A percentile compares a stretch with the other conserved stretches of the same genome.
Conservation (phyloP, 2,113 vertebrate genomes). For the Oxyruncus cristatus region DNA sequence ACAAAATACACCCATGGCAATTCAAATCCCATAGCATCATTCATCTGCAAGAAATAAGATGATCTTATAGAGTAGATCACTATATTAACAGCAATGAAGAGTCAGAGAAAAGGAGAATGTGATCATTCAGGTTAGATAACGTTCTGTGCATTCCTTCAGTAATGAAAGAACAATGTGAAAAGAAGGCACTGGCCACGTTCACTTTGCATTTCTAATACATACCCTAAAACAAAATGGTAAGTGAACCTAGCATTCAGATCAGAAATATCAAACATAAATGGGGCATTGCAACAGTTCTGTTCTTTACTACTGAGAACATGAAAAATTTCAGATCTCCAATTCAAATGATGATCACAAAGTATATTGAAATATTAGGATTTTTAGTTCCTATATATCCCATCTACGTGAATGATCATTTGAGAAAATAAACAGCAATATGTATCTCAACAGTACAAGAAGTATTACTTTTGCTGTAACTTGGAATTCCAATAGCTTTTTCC, state of each 20-base stretch:
- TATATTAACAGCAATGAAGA: conserved; percentile 64
- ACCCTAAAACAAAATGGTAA: background rate
- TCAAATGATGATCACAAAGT: background rate
- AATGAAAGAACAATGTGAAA: conserved; percentile 10
- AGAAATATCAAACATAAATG: background rate
- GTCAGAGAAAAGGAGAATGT: conserved; percentile 37
- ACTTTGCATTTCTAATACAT: background rate
- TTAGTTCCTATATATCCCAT: background rate
- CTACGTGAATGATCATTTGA: background rate
- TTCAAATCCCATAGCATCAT: conserved; percentile 99
- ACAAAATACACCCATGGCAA: conserved; percentile 99
- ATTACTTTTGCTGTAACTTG: background rate
- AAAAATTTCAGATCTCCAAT: background rate
- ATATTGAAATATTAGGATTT: background rate
- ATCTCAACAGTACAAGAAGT: background rate
- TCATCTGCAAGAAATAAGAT: conserved; percentile 93
- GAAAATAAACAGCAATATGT: background rate
- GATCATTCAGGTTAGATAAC: conserved; percentile 51
- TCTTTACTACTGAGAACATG: background rate
- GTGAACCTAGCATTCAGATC: background rate
- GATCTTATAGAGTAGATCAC: conserved; percentile 77
- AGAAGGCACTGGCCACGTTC: background rate
- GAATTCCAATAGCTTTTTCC: background rate
- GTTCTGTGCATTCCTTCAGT: conserved; percentile 53
- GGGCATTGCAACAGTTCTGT: background rate